Base-by-base conservation (phyloP, 2,113 vertebrate species). In the Aegotheles bennettii region DNA sequence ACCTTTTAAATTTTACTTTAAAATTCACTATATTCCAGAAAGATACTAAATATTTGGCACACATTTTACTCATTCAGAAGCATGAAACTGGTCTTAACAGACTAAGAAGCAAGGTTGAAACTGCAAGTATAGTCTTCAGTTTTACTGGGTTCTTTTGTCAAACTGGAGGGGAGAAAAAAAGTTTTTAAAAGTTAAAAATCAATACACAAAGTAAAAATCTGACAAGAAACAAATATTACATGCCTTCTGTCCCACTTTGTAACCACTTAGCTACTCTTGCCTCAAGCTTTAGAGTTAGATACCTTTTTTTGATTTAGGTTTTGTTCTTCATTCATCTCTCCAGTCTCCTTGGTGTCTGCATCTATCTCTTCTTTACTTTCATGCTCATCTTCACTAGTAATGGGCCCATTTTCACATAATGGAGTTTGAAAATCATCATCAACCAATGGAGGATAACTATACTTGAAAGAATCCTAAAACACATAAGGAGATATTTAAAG, bases 381-480 rank as follows among this genome's bases (percentile, higher is more conserved):
- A 16, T 95, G 97, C 54, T 99, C 99, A 81, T 99, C 99, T 95
- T 99, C 99, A 60, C 98, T 99, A 50, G 98, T 93, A 70, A 99
- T 98, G 5, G 99, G 99, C 23, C 99, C 99, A 43, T 99, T 99
- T 96, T 99, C 99, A 97, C 98, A 98, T 71, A 99, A 94, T 23
- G 99, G 99, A 8, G 99, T 99, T 97, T 99, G 99, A 97, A 99
- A 99, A 90, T 99, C 99, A 89, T 99, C 99, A 42, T 99, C 99
- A 20, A 98, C 98, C 50, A 99, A 97, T 15, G 99, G 99, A n/a
- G 99, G 99, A 84, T 99, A 99, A 95, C 98, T 99, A 61, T 99
- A 99, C 88, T 98, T 99, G 96, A 99, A 99, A 64, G 98, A 95
- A 96, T 99, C 99, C 99, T 99, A 80, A 64, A 95, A 95, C 26